These are phyloP conservation scores for Rallus crepitans DNA, from an alignment of 2,797 vertebrate genomes.

Conservation along the genomic window DNA sequence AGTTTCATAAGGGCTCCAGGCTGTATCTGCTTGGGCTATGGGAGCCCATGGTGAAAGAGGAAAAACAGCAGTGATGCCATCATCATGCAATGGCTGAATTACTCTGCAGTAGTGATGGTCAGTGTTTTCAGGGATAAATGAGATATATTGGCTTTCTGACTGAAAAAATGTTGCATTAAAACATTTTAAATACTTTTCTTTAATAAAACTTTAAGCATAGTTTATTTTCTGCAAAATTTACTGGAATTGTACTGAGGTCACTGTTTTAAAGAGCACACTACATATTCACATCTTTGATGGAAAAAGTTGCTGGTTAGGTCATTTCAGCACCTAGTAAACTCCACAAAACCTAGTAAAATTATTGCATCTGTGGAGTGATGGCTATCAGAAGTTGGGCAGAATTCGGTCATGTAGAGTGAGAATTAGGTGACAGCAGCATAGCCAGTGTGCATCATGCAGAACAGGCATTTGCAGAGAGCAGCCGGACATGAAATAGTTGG, in stretches of 20 bases:
- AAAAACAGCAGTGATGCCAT: neutral
- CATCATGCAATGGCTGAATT: neutral
- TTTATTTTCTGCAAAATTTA: neutral
- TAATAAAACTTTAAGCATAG: neutral
- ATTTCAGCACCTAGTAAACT: neutral
- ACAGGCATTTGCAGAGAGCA: neutral
- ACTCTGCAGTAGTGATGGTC: neutral
- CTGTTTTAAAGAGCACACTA: neutral
- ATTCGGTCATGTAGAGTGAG: neutral
- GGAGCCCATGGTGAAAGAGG: neutral
- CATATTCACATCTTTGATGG: neutral
- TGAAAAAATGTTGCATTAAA: neutral
- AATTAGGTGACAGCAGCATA: neutral
- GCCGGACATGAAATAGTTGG: rapidly evolving
- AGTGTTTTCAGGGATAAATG: neutral
- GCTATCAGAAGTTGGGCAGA: neutral
- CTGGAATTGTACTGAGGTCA: neutral
- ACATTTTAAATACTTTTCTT: neutral
- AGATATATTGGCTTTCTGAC: neutral
- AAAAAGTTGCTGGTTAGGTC: neutral
- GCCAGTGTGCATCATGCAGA: rapidly evolving
- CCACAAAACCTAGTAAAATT: neutral
- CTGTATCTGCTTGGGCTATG: neutral
- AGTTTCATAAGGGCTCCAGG: neutral
- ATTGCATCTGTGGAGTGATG: neutral